phyloP scores from a whole-genome alignment of 2,888 invertebrate species.

The Bombylius discolor region DNA sequence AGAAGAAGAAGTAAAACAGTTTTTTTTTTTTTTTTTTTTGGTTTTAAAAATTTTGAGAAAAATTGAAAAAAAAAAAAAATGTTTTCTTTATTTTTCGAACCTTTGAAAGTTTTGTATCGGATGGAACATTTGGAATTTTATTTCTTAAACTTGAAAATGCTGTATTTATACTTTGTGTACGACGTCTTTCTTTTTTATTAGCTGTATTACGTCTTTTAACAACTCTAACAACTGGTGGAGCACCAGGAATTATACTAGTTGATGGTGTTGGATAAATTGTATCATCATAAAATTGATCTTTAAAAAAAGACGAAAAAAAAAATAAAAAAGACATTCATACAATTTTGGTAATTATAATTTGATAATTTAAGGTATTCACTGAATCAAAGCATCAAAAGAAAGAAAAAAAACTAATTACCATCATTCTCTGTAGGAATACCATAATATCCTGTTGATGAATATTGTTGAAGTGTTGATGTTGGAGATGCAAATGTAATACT shows the following conservation, averaged over 20 bases:
- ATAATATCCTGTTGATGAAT: conserved; percentile 12
- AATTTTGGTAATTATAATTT: too few relatives aligned
- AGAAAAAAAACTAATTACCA: conserved; percentile 5
- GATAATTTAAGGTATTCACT: too few relatives aligned
- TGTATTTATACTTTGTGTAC: conserved; percentile 89
- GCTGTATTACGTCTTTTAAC: conserved; percentile 80
- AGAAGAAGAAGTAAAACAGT: background rate
- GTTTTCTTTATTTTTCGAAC: conserved; percentile 37
- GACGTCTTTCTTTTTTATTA: conserved; percentile 83
- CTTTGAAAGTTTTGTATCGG: conserved; percentile 90
- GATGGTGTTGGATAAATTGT: conserved; percentile 22
- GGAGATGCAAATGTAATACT: conserved; percentile 11
- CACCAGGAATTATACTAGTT: conserved; percentile 21
- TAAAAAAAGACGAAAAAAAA: conserved; percentile 15
- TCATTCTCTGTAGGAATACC: conserved; percentile 8
- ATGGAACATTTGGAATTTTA: conserved; percentile 91
- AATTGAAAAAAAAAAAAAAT: background rate
- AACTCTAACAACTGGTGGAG: conserved; percentile 40
- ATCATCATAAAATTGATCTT: conserved; percentile 22
- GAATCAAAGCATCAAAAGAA: too few relatives aligned
- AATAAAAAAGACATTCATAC: too few relatives aligned
- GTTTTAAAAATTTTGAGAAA: background rate
- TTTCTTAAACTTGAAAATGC: conserved; percentile 86
- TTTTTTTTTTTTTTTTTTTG: background rate
- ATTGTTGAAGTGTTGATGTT: conserved; percentile 12